phyloP scores from a whole-genome alignment of 2,888 invertebrate species.

The Hecatera dysodea region DNA sequence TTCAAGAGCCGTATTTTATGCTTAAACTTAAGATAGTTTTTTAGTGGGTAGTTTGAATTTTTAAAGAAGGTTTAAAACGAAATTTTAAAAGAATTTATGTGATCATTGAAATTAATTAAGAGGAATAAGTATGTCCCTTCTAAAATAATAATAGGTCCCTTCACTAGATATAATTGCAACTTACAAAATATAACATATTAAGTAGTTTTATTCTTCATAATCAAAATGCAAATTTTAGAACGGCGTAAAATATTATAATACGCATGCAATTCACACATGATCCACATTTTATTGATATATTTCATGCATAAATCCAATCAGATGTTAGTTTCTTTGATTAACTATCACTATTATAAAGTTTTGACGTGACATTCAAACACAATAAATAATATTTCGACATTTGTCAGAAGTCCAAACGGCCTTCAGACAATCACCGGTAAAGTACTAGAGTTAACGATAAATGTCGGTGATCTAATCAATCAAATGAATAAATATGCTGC shows the following conservation, averaged over 20 bases:
- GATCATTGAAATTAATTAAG: too few relatives aligned
- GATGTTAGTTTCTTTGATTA: constrained; percentile 48
- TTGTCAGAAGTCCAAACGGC: constrained; percentile 65
- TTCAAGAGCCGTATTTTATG: neutral
- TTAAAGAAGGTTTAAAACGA: too few relatives aligned
- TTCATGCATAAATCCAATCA: constrained; percentile 40
- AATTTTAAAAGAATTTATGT: too few relatives aligned
- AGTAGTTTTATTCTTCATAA: constrained; percentile 2
- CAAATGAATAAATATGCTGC: constrained; percentile 9
- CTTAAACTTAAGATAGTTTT: too few relatives aligned
- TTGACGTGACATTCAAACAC: constrained; percentile 70
- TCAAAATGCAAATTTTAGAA: constrained; percentile 31
- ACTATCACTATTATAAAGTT: constrained; percentile 34
- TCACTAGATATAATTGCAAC: neutral
- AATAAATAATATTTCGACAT: constrained; percentile 73
- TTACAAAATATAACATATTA: neutral
- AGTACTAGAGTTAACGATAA: constrained; percentile 49
- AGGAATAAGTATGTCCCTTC: too few relatives aligned
- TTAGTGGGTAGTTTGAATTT: too few relatives aligned
- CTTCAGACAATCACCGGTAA: constrained; percentile 69
- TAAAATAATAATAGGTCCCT: too few relatives aligned
- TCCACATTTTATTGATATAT: constrained; percentile 37
- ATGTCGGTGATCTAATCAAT: constrained; percentile 48
- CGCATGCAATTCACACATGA: constrained; percentile 46
- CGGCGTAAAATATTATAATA: constrained; percentile 26